Evolutionary conservation across 2,113 vertebrate species (phyloP).

Genomic region (Cichladusa arquata): DNA sequence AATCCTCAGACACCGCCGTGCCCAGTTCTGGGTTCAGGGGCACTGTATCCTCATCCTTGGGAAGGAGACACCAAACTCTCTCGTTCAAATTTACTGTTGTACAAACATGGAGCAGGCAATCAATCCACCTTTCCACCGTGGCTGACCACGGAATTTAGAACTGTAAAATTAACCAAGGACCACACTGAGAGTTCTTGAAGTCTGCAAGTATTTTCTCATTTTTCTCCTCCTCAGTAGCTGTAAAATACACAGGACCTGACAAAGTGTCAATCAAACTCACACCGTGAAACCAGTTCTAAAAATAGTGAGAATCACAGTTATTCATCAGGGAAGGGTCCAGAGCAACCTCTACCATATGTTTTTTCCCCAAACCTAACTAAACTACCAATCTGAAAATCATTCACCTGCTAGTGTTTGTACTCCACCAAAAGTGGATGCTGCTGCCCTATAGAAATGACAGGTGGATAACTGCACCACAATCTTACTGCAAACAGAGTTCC

Average conservation of each 20-base stretch:
- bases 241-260: neutral
- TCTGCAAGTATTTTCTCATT: neutral
- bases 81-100: neutral
- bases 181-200: neutral
- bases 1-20: neutral
- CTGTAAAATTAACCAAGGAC: neutral
- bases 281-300: neutral
- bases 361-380: neutral
- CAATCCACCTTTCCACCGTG: neutral
- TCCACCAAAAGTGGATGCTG: neutral
- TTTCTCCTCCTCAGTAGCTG: neutral
- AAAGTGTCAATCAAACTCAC: neutral
- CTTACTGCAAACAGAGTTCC: neutral
- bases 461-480: neutral
- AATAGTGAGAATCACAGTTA: neutral
- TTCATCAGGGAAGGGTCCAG: neutral
- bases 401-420: neutral
- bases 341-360: neutral
- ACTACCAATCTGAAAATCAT: neutral
- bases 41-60: fast-evolving
- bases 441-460: neutral
- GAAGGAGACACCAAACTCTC: neutral
- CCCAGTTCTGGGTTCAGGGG: fast-evolving
- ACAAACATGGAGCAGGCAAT: neutral
- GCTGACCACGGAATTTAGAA: neutral